phyloP scores from a whole-genome alignment of 2,888 invertebrate species.

The Stramonita haemastoma region DNA sequence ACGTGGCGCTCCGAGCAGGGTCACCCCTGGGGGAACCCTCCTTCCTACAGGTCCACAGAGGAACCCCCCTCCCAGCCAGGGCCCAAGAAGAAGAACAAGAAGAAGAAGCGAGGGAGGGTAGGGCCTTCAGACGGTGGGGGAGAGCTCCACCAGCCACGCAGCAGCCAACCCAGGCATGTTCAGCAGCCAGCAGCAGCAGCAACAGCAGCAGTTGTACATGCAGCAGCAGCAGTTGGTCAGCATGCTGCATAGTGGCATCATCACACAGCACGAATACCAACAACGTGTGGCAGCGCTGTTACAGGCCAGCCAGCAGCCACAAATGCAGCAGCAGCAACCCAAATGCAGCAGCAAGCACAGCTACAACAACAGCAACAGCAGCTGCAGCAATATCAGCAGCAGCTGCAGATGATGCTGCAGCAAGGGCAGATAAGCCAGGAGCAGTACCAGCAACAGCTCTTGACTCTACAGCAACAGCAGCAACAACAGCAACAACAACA shows the following conservation, averaged over 20 bases:
- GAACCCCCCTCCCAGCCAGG: background rate
- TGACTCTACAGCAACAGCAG: background rate
- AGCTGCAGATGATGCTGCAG: background rate
- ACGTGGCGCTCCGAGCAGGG: background rate
- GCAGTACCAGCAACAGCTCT: constrained; percentile 15
- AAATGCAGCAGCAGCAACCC: background rate
- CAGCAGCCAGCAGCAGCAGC: background rate
- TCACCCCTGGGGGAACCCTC: background rate
- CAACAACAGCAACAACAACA: background rate
- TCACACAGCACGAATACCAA: constrained; percentile 14
- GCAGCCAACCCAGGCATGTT: background rate
- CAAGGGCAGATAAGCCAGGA: constrained; percentile 21
- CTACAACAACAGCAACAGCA: background rate
- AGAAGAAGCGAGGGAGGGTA: constrained; percentile 1
- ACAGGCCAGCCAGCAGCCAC: background rate
- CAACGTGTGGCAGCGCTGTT: background rate
- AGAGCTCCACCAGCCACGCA: background rate
- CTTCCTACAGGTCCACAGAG: background rate
- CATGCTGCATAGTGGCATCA: background rate
- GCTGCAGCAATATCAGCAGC: constrained; percentile 7
- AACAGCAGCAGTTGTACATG: background rate
- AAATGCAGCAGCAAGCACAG: too few relatives aligned
- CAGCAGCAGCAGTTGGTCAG: constrained; percentile 3
- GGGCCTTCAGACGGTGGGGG: background rate
- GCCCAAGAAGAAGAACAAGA: background rate